Evolutionary conservation across 2,797 vertebrate genomes (phyloP).

Genomic region (Okamejei kenojei): DNA sequence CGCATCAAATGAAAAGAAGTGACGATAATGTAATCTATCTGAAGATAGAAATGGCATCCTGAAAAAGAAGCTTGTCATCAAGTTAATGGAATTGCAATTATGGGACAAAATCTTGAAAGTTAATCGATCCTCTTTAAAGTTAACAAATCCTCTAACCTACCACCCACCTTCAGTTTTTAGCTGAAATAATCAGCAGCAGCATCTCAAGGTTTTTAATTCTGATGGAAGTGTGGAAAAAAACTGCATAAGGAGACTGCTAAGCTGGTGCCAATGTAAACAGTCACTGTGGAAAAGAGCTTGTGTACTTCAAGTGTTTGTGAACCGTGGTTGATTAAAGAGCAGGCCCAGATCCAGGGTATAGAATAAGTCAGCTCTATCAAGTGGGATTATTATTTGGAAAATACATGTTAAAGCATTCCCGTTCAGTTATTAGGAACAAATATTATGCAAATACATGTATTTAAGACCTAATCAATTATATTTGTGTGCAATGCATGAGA

Average conservation of each 20-base stretch:
- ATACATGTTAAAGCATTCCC: not conserved
- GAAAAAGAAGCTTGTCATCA: not conserved
- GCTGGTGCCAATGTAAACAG: not conserved
- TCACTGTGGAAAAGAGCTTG: not conserved
- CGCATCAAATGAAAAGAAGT: too few relatives aligned
- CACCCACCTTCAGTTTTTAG: not conserved
- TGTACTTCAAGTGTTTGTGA: not conserved
- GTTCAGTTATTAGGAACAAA: not conserved
- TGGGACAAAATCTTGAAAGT: not conserved
- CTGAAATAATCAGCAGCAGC: not conserved
- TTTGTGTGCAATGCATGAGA: not conserved
- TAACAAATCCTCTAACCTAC: not conserved
- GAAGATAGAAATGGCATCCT: not conserved
- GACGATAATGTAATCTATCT: not conserved
- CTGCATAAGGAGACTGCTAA: not conserved
- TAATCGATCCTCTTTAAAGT: not conserved
- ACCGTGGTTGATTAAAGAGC: not conserved
- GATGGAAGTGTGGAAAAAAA: not conserved
- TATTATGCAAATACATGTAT: not conserved
- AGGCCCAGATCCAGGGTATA: not conserved
- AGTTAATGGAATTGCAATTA: not conserved
- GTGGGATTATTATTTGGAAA: not conserved
- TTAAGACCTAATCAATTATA: not conserved
- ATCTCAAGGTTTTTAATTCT: not conserved
- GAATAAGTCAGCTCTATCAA: not conserved